Evolutionary conservation across 2,797 vertebrate species (phyloP), one percentile per base, ranked within the genome.

Genomic region (Enteromius paludinosus): DNA sequence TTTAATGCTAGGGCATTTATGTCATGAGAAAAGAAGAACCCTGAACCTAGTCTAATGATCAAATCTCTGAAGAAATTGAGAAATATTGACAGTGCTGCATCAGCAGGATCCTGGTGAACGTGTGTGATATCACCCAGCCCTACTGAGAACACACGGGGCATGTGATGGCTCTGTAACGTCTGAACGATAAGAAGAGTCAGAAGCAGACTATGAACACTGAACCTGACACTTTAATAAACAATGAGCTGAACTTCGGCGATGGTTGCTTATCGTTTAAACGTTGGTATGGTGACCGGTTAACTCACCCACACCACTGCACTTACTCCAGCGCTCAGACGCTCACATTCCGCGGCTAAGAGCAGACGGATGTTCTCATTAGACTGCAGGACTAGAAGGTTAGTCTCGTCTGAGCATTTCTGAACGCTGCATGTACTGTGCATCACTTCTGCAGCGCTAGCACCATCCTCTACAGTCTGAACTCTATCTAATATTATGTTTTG

Each of bases 311-410:
- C 71, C 35, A 78, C 72, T 49, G 64, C 64, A n/a, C 23, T 62
- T 45, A 76, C 18, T 45, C 77, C 59, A 3, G 72, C 69, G 59
- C 20, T 47, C 52, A 70, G 20, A 38, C 70, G 73, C 76, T 87
- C 87, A 87, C 82, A 87, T 33, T 77, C 84, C 84, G 71, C 84
- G 84, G 82, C 86, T 86, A 65, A 82, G 82, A 83, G 86, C 71
- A 87, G 73, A 84, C 9, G 77, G 41, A 83, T 28, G 79, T 41
- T 79, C 47, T 68, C 5, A 33, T 86, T 87, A 87, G 84, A 70
- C 61, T 65, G 61, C 61, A 81, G 28, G 28, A 33, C 61, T 64
- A 64, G 62, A 61, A 72, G 38, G 68, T 75, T 85, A 64, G 68
- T 80, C 75, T 14, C 28, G 64, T 66, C 20, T 41, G 43, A 28